phyloP scores from a whole-genome alignment of 2,113 vertebrate genomes.

The Cacatua alba region DNA sequence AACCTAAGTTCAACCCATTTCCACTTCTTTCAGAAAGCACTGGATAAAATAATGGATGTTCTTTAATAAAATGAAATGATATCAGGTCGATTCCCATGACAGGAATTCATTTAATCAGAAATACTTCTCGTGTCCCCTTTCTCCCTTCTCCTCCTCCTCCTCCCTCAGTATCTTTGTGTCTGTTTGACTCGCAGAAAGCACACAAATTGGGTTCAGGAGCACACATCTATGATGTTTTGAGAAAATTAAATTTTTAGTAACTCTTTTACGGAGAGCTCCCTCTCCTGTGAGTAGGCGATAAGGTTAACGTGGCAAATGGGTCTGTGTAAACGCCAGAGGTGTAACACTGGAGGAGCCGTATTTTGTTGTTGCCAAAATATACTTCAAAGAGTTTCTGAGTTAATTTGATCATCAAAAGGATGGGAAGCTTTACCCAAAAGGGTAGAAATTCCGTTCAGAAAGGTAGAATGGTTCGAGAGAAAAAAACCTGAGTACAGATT shows the following conservation, averaged over 20 bases:
- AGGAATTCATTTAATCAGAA: neutral
- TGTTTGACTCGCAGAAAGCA: slow-evolving; percentile 16
- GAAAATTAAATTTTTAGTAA: slow-evolving; percentile 52
- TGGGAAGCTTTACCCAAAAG: neutral
- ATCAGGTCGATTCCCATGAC: neutral
- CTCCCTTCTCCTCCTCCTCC: neutral
- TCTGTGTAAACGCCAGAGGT: neutral
- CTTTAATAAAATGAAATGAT: neutral
- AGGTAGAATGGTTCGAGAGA: neutral
- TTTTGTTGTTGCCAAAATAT: neutral
- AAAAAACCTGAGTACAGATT: neutral
- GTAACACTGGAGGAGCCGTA: neutral
- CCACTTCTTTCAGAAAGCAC: neutral
- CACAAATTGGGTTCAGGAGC: slow-evolving; percentile 16
- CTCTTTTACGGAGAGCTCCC: neutral
- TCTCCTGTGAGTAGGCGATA: neutral
- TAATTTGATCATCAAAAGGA: neutral
- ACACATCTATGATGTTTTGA: slow-evolving; percentile 6
- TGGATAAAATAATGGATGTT: neutral
- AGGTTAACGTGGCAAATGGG: neutral
- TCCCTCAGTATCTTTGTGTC: neutral
- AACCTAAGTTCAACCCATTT: neutral
- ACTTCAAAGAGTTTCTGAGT: neutral
- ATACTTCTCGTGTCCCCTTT: neutral
- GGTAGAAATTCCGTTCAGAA: neutral